Evolutionary conservation across 2,113 vertebrate genomes (phyloP).

Genomic region (Hucho hucho): DNA sequence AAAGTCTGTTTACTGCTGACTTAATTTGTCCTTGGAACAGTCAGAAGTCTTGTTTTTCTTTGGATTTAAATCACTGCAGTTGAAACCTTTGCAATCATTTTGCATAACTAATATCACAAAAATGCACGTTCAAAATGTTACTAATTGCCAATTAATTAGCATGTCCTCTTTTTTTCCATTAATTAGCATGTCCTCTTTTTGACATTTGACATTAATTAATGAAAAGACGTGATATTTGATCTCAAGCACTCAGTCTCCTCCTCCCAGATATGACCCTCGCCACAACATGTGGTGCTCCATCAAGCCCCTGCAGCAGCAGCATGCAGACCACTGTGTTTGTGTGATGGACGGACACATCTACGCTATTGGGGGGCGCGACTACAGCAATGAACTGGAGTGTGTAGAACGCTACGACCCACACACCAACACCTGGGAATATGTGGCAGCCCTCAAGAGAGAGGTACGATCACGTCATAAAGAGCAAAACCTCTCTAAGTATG

Average conservation of each 20-base stretch:
- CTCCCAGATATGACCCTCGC: constrained; percentile 88
- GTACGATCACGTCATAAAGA: constrained; percentile 46
- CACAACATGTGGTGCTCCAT: constrained; percentile 94
- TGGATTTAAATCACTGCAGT: no score
- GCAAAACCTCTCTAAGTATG: not conserved
- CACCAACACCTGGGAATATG: constrained; percentile 90
- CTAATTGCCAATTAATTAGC: no score
- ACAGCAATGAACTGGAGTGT: constrained; percentile 84
- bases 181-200: no score
- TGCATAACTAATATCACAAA: no score
- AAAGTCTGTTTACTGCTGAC: constrained; percentile 2
- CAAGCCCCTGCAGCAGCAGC: constrained; percentile 88
- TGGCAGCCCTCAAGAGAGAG: constrained; percentile 85
- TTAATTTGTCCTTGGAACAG: not conserved
- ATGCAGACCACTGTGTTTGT: constrained; percentile 91
- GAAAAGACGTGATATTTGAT: not conserved
- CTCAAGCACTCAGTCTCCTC: not conserved
- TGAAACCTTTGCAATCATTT: no score
- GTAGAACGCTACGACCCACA: constrained; percentile 93
- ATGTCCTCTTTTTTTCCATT: no score
- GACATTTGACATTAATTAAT: not conserved
- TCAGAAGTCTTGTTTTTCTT: not conserved
- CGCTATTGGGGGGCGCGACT: constrained; percentile 90
- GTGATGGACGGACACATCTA: constrained; percentile 86
- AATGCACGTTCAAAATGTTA: no score